Percentiles rank a stretch among this genome's conserved stretches.
phyloP scores from a whole-genome alignment of 64 coral and sea anemone genomes.

The Actinia equina region DNA sequence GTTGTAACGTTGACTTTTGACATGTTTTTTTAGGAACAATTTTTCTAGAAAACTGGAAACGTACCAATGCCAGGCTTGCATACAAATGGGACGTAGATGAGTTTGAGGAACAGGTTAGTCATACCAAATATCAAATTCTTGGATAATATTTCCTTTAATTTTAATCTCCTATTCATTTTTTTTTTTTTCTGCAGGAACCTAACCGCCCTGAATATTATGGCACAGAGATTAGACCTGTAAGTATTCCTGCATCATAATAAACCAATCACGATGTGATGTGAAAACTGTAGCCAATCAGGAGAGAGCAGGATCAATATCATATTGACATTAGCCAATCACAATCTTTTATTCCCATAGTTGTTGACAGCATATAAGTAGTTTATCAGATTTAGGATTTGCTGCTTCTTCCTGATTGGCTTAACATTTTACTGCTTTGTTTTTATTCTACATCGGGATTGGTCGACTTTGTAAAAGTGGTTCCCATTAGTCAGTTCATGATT shows the following conservation, averaged over 20 bases:
- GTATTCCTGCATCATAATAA: background rate
- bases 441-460: too few species aligned
- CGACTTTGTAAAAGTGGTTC: too few species aligned
- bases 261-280: too few species aligned
- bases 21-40: slow-evolving; percentile 66
- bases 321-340: too few species aligned
- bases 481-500: too few species aligned
- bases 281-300: too few species aligned
- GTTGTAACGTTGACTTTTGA: background rate
- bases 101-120: slow-evolving; percentile 88
- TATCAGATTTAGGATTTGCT: too few species aligned
- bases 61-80: slow-evolving; percentile 70
- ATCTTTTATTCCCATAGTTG: too few species aligned
- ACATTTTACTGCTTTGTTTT: too few species aligned
- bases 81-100: slow-evolving; percentile 95
- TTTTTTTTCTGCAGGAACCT: slow-evolving; percentile 37
- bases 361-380: too few species aligned
- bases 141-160: background rate
- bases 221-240: slow-evolving; percentile 60
- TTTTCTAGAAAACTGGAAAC: slow-evolving; percentile 93
- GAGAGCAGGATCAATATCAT: too few species aligned
- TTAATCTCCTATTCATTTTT: background rate
- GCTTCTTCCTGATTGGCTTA: too few species aligned
- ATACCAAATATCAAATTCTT: background rate
- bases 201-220: slow-evolving; percentile 78